phyloP scores from a whole-genome alignment of 2,113 vertebrate species.

The Amphiprion ocellaris region DNA sequence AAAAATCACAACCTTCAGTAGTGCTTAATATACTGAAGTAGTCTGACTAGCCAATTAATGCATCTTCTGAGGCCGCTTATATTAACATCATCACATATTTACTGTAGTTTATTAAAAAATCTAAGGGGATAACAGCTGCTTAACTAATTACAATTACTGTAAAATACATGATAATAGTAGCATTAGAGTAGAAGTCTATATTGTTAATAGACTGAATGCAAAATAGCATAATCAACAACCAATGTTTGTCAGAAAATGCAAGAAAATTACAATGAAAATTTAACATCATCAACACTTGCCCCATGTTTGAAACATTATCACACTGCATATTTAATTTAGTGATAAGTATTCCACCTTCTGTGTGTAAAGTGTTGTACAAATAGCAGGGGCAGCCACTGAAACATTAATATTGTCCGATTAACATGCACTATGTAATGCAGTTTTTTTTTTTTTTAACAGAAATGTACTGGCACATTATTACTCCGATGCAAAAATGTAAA shows the following conservation, averaged over 20 bases:
- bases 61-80: too few species aligned
- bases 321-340: neutral
- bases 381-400: neutral
- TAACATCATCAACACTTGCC: too few species aligned
- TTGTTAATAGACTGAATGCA: neutral
- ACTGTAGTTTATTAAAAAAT: too few species aligned
- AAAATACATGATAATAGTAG: too few species aligned
- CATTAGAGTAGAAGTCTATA: too few species aligned
- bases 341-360: slow-evolving; percentile 13
- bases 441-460: neutral
- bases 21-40: too few species aligned
- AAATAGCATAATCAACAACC: neutral
- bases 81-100: too few species aligned
- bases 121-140: too few species aligned
- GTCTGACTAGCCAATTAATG: too few species aligned
- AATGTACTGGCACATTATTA: slow-evolving; percentile 3
- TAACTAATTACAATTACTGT: too few species aligned
- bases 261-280: neutral
- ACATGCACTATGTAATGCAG: neutral
- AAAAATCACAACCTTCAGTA: too few species aligned
- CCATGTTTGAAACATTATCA: slow-evolving; percentile 22
- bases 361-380: neutral
- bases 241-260: neutral
- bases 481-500: neutral
- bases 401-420: slow-evolving; percentile 22